Evolutionary conservation across 2,113 vertebrate species (phyloP), one percentile per base, ranked within the genome.

Genomic region (Limanda limanda): DNA sequence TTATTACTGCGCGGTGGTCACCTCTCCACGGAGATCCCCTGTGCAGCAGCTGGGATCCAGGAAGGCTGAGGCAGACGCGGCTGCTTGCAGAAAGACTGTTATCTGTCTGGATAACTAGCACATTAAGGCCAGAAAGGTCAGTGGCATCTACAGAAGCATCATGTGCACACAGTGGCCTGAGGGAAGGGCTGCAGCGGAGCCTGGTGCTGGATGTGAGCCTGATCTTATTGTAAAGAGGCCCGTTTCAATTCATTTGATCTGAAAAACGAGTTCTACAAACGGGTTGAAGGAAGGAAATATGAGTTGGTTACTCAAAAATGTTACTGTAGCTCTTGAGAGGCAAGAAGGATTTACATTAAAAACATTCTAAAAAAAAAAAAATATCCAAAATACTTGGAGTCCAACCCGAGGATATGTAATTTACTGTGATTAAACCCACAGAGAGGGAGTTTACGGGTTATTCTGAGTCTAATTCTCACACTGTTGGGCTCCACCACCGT

Each of bases 71-170:
- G 76, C 75, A 85, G 69, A 85, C 79, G 81, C 61, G 83, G 71
- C 27, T 35, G 77, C 87, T 31, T 78, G 76, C 70, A 35, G 68
- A 82, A 61, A 87, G 89, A 89, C 23, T 57, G 76, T 88, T 71
- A 87, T 92, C 66, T 58, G 81, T 82, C 85, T 82, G 81, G 88
- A 88, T 87, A 87, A 52, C 24, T 71, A 65, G 67, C 86, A 80
- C 85, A 69, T 88, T 78, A 75, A 79, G 89, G 82, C 71, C 86
- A 76, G 31, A 51, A 62, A 69, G 85, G 81, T 89, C 87, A 71
- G 40, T 2, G 45, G 58, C 69, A 27, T 83, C 79, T 56, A 37
- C 73, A 54, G 74, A 76, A 24, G 76, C 83, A 81, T 83, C 71
- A 68, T 82, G 52, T 79, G 68, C 62, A 57, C 69, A 35, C 24